Conservation (phyloP, 2,797 vertebrate species). For the Mycteria americana region DNA sequence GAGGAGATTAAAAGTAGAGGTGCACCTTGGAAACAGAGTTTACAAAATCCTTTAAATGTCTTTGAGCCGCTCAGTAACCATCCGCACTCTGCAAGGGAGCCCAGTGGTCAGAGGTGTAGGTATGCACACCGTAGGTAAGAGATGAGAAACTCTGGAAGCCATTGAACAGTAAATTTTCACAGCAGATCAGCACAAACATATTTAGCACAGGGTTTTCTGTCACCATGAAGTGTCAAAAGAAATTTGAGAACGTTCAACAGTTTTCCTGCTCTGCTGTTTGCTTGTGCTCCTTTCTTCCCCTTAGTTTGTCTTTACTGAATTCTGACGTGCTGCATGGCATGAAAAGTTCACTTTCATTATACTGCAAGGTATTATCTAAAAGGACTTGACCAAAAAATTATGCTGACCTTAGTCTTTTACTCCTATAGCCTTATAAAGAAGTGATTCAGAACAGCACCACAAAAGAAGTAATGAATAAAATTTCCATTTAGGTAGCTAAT, state of each 20-base stretch:
- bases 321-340: not conserved
- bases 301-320: not conserved
- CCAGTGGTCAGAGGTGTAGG: conserved; percentile 29
- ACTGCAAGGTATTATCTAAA: not conserved
- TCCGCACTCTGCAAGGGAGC: conserved; percentile 40
- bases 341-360: not conserved
- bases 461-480: not conserved
- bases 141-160: conserved; percentile 58
- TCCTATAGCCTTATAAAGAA: not conserved
- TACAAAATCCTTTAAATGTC: conserved; percentile 62
- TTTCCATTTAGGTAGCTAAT: not conserved
- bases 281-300: not conserved
- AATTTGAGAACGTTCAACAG: conserved; percentile 28
- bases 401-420: not conserved
- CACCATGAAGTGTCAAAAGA: conserved; percentile 50
- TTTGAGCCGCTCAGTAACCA: conserved; percentile 45
- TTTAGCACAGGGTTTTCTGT: conserved; percentile 50
- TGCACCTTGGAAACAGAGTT: not conserved
- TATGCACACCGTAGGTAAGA: conserved; percentile 38
- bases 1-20: conserved; percentile 9
- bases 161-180: conserved; percentile 66
- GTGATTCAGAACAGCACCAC: not conserved
- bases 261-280: conserved; percentile 36
- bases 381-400: not conserved
- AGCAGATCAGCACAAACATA: conserved; percentile 57